These are phyloP conservation scores for Dendrocincla fuliginosa DNA, from an alignment of 2,797 vertebrate species.

Conservation along the genomic window DNA sequence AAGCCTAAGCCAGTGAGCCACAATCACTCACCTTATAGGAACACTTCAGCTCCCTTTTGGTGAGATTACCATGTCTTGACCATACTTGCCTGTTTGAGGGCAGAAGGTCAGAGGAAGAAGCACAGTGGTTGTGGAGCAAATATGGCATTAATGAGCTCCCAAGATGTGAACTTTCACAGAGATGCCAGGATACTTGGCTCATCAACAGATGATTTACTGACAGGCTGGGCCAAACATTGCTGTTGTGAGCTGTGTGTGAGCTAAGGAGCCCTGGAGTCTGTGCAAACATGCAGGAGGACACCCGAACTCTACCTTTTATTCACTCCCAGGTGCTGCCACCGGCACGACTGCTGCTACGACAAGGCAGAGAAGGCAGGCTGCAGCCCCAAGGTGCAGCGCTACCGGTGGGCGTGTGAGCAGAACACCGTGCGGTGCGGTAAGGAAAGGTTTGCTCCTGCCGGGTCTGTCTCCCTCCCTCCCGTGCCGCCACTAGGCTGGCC, in stretches of 20 bases:
- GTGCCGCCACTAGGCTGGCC: background rate
- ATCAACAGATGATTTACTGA: background rate
- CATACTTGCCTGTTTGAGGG: background rate
- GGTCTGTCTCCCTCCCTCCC: fast-evolving
- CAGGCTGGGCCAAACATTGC: background rate
- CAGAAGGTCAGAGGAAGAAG: background rate
- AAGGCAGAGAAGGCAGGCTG: constrained; percentile 84
- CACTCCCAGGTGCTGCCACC: constrained; percentile 86
- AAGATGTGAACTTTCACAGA: background rate
- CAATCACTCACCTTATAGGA: fast-evolving
- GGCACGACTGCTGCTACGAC: constrained; percentile 89
- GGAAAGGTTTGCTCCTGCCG: background rate
- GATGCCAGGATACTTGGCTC: background rate
- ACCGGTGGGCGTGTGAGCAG: constrained; percentile 84
- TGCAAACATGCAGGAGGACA: background rate
- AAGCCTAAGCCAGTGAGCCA: background rate
- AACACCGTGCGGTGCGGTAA: constrained; percentile 82
- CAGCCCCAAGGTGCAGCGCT: constrained; percentile 78
- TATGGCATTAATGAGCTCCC: background rate
- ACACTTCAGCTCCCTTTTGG: background rate
- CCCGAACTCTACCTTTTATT: background rate
- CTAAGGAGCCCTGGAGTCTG: fast-evolving
- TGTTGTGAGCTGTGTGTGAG: fast-evolving
- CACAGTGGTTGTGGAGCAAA: background rate
- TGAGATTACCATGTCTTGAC: background rate